These are phyloP conservation scores for Bergia puertoricense DNA, from an alignment of 92 coral and sea anemone genomes.

Conservation along the genomic window DNA sequence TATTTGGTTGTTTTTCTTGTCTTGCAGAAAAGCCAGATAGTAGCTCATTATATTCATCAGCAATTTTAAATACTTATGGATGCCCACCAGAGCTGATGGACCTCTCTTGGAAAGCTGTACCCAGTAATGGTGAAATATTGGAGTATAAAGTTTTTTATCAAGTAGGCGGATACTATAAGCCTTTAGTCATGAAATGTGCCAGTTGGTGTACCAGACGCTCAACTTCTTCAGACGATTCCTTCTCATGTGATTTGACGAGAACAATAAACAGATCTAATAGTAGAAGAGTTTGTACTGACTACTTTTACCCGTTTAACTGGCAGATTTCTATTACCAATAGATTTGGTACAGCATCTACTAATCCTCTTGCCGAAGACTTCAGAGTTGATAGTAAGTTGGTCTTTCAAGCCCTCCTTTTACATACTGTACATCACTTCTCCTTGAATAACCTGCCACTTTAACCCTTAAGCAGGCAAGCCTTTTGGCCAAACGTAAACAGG, in stretches of 20 bases:
- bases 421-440: no score
- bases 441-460: no score
- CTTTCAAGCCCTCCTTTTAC: no score
- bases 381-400: not conserved
- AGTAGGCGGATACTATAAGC: not conserved
- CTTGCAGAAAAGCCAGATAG: not conserved
- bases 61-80: not conserved
- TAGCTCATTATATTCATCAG: not conserved
- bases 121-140: not conserved
- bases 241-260: not conserved
- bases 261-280: not conserved
- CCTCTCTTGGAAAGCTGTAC: conserved; percentile 6
- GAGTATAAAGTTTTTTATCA: not conserved
- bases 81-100: not conserved
- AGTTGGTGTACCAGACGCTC: conserved; percentile 7
- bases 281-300: not conserved
- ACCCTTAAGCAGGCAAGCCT: no score
- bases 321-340: not conserved
- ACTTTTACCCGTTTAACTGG: not conserved
- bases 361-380: not conserved
- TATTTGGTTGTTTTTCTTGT: conserved; percentile 25
- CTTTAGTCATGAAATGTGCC: not conserved
- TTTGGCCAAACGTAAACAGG: no score
- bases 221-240: not conserved
- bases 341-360: not conserved